These are phyloP conservation scores for Sebastes ruberrimus DNA, from an alignment of 2,797 vertebrate genomes.

Conservation along the genomic window DNA sequence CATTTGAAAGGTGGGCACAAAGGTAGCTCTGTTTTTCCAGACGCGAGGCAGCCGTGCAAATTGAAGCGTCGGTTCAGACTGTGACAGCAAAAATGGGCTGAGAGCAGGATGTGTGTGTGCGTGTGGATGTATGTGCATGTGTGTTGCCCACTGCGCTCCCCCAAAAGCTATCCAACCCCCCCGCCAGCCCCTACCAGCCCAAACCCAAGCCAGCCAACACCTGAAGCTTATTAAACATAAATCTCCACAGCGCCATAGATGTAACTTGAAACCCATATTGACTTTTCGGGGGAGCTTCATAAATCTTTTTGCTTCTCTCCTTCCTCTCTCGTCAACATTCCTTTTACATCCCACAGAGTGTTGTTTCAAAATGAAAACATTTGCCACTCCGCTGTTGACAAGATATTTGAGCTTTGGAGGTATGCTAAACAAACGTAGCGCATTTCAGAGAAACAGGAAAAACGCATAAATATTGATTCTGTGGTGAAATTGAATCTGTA, in stretches of 20 bases:
- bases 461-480: constrained; percentile 24
- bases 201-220: constrained; percentile 74
- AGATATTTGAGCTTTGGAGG: constrained; percentile 44
- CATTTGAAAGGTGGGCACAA: constrained; percentile 67
- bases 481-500: constrained; percentile 16
- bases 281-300: constrained; percentile 81
- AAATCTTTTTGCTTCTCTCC: constrained; percentile 75
- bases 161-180: constrained; percentile 7
- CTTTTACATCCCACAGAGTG: constrained; percentile 30
- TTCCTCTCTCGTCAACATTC: constrained; percentile 56
- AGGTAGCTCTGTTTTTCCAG: constrained; percentile 81
- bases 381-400: constrained; percentile 33
- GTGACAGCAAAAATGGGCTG: constrained; percentile 71
- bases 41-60: constrained; percentile 64
- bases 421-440: constrained; percentile 27
- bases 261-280: constrained; percentile 84
- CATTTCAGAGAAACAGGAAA: constrained; percentile 13
- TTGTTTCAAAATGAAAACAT: constrained; percentile 36
- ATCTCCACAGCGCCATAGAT: constrained; percentile 74
- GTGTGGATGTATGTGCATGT: constrained; percentile 4
- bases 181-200: not conserved
- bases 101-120: constrained; percentile 12
- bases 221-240: constrained; percentile 88
- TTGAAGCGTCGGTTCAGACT: constrained; percentile 62
- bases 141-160: constrained; percentile 19